Conservation (phyloP, 2,797 vertebrate species). For the Prunella strophiata region DNA sequence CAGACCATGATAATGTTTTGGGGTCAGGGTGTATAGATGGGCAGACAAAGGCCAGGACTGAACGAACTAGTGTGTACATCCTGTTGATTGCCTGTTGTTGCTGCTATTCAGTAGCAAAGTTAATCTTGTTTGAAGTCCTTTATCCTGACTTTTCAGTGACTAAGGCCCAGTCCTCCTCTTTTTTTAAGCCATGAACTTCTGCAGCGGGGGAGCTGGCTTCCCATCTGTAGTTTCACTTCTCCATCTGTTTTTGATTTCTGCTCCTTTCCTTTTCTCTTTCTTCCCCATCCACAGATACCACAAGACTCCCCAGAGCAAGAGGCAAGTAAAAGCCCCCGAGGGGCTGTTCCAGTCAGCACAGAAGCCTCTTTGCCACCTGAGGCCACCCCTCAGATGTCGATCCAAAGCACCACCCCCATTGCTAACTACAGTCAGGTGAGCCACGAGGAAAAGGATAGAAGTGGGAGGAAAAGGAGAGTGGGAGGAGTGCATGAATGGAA, state of each 20-base stretch:
- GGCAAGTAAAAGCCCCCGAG: constrained; percentile 81
- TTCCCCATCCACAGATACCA: constrained; percentile 69
- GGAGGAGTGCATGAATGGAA: not conserved
- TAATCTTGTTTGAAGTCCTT: not conserved
- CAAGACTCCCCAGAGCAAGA: constrained; percentile 84
- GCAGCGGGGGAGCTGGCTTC: not conserved
- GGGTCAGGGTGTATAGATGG: not conserved
- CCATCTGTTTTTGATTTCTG: constrained; percentile 31
- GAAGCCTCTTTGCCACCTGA: constrained; percentile 79
- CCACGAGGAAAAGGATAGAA: not conserved
- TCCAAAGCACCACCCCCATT: constrained; percentile 77
- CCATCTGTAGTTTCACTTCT: constrained; percentile 42
- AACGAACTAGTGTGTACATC: not conserved
- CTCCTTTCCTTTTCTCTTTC: constrained; percentile 6
- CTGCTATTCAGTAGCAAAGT: not conserved
- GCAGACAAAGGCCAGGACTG: not conserved
- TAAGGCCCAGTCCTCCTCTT: constrained; percentile 1
- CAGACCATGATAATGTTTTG: not conserved
- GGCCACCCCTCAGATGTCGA: constrained; percentile 73
- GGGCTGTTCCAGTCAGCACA: constrained; percentile 74
- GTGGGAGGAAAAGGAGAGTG: not conserved
- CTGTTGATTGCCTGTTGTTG: not conserved
- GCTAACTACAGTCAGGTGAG: constrained; percentile 80
- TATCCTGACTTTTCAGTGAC: not conserved
- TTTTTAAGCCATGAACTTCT: constrained; percentile 31